Base-by-base conservation (phyloP, 1,140 invertebrate species). In the Penaeus vannamei region DNA sequence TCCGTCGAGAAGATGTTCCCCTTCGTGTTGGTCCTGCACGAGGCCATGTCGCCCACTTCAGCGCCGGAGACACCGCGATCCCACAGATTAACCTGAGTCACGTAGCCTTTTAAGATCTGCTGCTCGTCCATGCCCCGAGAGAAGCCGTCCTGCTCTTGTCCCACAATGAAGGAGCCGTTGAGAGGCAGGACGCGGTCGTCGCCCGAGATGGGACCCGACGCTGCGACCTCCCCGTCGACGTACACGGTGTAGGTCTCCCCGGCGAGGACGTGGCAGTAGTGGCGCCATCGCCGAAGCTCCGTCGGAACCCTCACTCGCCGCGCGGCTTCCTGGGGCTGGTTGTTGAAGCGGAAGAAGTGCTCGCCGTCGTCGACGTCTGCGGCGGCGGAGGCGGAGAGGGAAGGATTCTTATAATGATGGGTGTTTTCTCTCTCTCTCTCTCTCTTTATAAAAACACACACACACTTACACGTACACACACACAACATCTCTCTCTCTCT, bases 101-200 rank as follows among this genome's bases (percentile, higher is more conserved):
- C 82, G 22, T 80, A 89, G 23, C 87, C 87, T 53, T 89, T 89
- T n/a, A 72, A 66, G 42, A 89, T 85, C n/a, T 89, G 87, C 20
- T 76, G 60, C 8, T 14, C 53, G 17, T 89, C 61, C 32, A 84
- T 62, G 17, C 36, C 62, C 1, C 66, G 4, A 8, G 82, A 84
- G 7, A 85, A 72, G n/a, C 64, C 46, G 32, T 89, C 87, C 60
- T 89, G 87, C 29, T 89, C 87, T 32, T 89, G 87, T 10, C 87
- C 87, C 3, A 89, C 42, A 23, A 89, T 72, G 22, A 89, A 89
- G 69, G 87, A 84, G 5, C 87, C 87, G 46, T 89, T 89, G 12
- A 89, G 69, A 10, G 82, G 82, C 26, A 89, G 32, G 59, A 64
- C 60, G 8, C 87, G 82, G 61, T 89, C 82, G 36, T 89, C 72